phyloP scores from a whole-genome alignment of 2,113 vertebrate genomes.

The Apodemus speciosus region DNA sequence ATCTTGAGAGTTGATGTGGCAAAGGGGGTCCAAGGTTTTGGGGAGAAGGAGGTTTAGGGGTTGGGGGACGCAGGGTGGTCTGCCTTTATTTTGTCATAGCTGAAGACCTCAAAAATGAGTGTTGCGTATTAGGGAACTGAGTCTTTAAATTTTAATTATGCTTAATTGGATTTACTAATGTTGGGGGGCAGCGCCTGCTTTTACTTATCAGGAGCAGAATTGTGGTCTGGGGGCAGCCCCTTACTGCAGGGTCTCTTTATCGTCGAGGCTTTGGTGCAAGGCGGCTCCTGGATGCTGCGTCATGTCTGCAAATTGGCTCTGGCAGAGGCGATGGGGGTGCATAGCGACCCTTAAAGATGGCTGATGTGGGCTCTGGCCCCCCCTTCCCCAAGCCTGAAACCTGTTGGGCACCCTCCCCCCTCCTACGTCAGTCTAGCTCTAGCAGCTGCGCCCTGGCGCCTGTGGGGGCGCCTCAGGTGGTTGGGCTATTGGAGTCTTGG shows the following conservation, averaged over 20 bases:
- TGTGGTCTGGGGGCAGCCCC: neutral
- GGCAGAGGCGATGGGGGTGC: neutral
- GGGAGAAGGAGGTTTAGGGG: too few species aligned
- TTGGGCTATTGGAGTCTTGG: neutral
- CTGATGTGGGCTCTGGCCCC: constrained; percentile 2
- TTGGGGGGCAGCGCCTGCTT: neutral
- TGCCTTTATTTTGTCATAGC: neutral
- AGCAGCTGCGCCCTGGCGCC: constrained; percentile 56
- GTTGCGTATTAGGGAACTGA: neutral
- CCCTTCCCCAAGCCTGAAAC: constrained; percentile 12
- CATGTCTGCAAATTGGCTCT: neutral
- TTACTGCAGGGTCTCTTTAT: neutral
- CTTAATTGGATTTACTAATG: neutral
- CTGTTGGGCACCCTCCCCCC: constrained; percentile 48
- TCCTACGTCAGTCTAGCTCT: neutral
- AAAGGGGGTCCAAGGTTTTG: neutral
- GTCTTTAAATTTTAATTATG: neutral
- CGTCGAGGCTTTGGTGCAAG: neutral
- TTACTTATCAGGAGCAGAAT: neutral
- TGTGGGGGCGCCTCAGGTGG: constrained; percentile 73
- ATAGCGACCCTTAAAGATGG: neutral
- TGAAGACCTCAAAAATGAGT: neutral
- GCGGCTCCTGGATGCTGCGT: neutral
- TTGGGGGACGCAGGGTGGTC: neutral
- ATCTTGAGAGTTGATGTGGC: neutral